Conservation (phyloP, 2,113 vertebrate species). For the Mustelus asterias region DNA sequence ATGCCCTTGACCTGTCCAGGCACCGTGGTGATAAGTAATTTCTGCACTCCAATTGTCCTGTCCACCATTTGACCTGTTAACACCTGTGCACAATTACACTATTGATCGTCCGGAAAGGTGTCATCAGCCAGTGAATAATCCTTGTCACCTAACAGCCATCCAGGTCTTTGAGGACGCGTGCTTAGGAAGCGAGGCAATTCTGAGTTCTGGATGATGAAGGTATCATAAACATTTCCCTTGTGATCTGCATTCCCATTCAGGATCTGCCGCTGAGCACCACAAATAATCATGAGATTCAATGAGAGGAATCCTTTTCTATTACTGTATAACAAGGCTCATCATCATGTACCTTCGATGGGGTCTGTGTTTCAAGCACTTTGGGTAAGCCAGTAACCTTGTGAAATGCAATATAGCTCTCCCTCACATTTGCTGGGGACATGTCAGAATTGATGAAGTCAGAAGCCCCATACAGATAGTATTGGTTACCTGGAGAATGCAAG, state of each 20-base stretch:
- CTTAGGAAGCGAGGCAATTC: too few relatives aligned
- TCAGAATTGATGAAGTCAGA: neutral
- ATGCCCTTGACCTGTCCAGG: too few relatives aligned
- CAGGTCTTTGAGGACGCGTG: too few relatives aligned
- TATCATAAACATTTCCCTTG: too few relatives aligned
- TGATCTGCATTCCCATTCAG: neutral
- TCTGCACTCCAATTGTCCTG: too few relatives aligned
- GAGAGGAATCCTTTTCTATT: neutral
- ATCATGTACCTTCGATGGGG: neutral
- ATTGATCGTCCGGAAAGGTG: too few relatives aligned
- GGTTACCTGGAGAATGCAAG: neutral
- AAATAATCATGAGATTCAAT: neutral
- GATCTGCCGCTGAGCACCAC: neutral
- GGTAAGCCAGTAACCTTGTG: neutral
- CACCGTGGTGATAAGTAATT: too few relatives aligned
- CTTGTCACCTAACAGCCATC: too few relatives aligned
- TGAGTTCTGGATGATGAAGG: too few relatives aligned
- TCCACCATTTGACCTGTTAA: too few relatives aligned
- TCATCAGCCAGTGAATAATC: too few relatives aligned
- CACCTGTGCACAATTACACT: too few relatives aligned
- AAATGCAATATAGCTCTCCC: neutral
- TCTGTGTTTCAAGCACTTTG: neutral
- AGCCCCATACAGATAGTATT: neutral
- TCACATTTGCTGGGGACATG: neutral
- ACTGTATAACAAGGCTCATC: neutral